Evolutionary conservation across 2,113 vertebrate genomes (phyloP).

Genomic region (Peucedramus taeniatus): DNA sequence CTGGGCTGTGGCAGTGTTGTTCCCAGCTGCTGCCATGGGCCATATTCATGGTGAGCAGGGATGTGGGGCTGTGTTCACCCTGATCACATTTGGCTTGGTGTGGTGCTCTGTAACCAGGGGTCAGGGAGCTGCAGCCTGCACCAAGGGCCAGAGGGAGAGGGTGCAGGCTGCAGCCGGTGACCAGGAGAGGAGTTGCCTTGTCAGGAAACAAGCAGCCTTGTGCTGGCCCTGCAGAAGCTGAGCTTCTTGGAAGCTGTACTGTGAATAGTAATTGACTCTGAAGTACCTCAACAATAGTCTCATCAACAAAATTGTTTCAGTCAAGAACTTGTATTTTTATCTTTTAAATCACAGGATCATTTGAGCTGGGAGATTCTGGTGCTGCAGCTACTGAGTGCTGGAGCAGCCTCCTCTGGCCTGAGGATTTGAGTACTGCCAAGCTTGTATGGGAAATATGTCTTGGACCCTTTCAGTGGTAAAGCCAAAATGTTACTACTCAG

Average conservation of each 20-base stretch:
- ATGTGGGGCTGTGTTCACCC: not conserved
- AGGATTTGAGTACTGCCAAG: not conserved
- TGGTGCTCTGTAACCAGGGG: not conserved
- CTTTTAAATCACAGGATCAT: not conserved
- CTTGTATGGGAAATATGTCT: fast-evolving
- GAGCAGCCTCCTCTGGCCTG: not conserved
- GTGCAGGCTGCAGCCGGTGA: not conserved
- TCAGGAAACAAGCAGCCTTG: not conserved
- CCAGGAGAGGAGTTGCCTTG: not conserved
- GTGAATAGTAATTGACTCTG: not conserved
- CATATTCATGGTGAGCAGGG: fast-evolving
- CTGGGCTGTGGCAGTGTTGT: not conserved
- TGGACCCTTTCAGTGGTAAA: not conserved
- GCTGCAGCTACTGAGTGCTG: not conserved
- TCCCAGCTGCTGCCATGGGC: not conserved
- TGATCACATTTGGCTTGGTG: not conserved
- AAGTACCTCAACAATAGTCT: not conserved
- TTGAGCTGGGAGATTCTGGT: not conserved
- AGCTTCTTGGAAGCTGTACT: not conserved
- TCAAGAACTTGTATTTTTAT: not conserved
- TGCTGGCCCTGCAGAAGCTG: not conserved
- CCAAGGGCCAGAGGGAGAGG: too few relatives aligned
- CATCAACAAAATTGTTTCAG: not conserved
- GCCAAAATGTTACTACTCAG: not conserved
- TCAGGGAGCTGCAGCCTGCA: not conserved